Evolutionary conservation across 2,797 vertebrate species (phyloP).

Genomic region (Rhinella marina): DNA sequence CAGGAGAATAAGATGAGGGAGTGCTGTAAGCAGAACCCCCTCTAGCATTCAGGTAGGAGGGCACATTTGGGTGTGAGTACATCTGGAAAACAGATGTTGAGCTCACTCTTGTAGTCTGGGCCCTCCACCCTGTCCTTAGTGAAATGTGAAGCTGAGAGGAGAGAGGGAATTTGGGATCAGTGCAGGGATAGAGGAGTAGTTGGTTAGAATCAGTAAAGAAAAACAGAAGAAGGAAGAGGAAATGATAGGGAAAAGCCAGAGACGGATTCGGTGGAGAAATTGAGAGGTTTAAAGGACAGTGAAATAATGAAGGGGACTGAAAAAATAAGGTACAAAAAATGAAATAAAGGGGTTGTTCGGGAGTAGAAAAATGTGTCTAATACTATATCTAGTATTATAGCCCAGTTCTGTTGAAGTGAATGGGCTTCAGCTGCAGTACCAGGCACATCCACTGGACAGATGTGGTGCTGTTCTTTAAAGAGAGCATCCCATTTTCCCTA

Average conservation of each 20-base stretch:
- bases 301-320: slow-evolving; percentile 14
- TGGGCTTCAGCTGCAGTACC: too few species aligned
- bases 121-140: slow-evolving; percentile 36
- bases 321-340: slow-evolving; percentile 32
- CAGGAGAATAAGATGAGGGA: background rate
- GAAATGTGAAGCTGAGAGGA: slow-evolving; percentile 31
- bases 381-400: background rate
- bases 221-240: slow-evolving; percentile 46
- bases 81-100: slow-evolving; percentile 58
- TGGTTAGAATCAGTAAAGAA: slow-evolving; percentile 48
- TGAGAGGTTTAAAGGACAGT: background rate
- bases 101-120: slow-evolving; percentile 15
- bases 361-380: too few species aligned
- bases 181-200: background rate
- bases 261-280: background rate
- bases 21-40: background rate
- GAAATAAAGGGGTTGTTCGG: too few species aligned
- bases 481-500: too few species aligned
- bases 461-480: too few species aligned
- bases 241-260: slow-evolving; percentile 35
- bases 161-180: slow-evolving; percentile 23
- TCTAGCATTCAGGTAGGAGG: slow-evolving; percentile 48
- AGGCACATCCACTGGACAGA: too few species aligned
- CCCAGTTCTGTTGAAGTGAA: background rate
- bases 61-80: slow-evolving; percentile 48